Conservation (phyloP, 2,113 vertebrate species). For the Amblyopsis rosae region DNA sequence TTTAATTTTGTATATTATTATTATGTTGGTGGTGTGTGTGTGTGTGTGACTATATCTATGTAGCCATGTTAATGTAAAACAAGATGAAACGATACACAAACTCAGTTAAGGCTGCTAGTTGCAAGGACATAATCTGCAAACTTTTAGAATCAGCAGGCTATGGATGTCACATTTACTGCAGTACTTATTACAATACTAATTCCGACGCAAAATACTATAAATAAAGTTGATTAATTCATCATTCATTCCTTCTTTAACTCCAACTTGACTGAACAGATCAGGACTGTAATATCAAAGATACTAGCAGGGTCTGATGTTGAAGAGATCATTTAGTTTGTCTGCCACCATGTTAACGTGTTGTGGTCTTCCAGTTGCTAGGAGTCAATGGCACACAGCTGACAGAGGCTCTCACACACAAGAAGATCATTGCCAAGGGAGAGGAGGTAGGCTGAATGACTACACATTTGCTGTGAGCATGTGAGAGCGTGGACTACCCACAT, state of each 20-base stretch:
- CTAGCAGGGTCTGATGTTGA: not conserved
- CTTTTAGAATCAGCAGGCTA: not conserved
- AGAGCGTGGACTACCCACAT: conserved; percentile 25
- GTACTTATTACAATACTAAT: too few species aligned
- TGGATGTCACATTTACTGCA: not conserved
- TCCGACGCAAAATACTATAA: too few species aligned
- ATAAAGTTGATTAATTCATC: too few species aligned
- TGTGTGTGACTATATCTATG: not conserved
- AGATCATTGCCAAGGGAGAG: conserved; percentile 97
- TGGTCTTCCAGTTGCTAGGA: conserved; percentile 84
- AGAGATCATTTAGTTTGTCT: not conserved
- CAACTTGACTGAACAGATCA: not conserved
- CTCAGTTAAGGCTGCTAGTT: not conserved
- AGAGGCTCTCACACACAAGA: conserved; percentile 92
- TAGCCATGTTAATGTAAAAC: not conserved
- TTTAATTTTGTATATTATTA: not conserved
- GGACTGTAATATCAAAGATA: conserved; percentile 6
- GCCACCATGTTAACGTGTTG: conserved; percentile 13
- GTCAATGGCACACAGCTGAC: conserved; percentile 84
- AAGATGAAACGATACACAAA: too few species aligned
- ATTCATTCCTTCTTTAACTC: not conserved
- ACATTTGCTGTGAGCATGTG: conserved; percentile 13
- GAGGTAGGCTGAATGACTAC: conserved; percentile 79
- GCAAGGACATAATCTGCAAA: not conserved
- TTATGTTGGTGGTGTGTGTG: not conserved